A percentile compares a stretch with the other conserved stretches of the same genome.
Evolutionary conservation across 2,888 invertebrate species (phyloP).

Genomic region (Hirtodrosophila histrioides): DNA sequence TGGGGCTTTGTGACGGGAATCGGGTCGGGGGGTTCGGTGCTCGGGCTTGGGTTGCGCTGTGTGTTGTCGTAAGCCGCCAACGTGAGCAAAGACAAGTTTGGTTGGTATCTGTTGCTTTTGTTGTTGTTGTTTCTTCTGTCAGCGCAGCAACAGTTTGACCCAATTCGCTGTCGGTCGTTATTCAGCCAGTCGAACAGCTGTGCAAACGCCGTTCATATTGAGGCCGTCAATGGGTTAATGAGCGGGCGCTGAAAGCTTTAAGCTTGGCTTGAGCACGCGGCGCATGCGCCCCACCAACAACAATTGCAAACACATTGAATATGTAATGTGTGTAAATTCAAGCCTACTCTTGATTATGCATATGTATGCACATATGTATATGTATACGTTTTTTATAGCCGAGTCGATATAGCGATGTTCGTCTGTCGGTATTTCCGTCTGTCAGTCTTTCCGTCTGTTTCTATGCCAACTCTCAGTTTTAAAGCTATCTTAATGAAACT

Average conservation of each 20-base stretch:
- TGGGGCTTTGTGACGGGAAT: too few relatives aligned
- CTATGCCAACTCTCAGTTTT: too few relatives aligned
- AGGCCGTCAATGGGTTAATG: slow-evolving; percentile 46
- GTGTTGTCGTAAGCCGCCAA: slow-evolving; percentile 56
- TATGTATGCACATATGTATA: slow-evolving; percentile 29
- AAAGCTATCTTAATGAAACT: too few relatives aligned
- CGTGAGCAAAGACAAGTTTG: slow-evolving; percentile 74
- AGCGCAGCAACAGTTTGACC: slow-evolving; percentile 69
- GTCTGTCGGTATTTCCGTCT: too few relatives aligned
- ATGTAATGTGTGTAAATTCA: slow-evolving; percentile 51
- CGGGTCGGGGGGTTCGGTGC: not conserved
- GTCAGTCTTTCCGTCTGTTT: too few relatives aligned
- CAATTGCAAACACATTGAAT: slow-evolving; percentile 62
- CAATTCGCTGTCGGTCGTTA: slow-evolving; percentile 60
- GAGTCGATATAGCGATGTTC: too few relatives aligned
- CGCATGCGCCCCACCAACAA: slow-evolving; percentile 28
- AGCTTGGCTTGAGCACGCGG: slow-evolving; percentile 10
- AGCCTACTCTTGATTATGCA: slow-evolving; percentile 54
- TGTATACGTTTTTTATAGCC: too few relatives aligned
- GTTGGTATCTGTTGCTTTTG: slow-evolving; percentile 46
- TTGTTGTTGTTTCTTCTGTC: slow-evolving; percentile 25
- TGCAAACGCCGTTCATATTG: slow-evolving; percentile 54
- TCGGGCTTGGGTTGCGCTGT: slow-evolving; percentile 12
- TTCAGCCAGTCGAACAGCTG: slow-evolving; percentile 63
- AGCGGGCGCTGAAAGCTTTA: slow-evolving; percentile 18